phyloP scores from a whole-genome alignment of 2,797 vertebrate genomes.

The Rousettus madagascariensis region DNA sequence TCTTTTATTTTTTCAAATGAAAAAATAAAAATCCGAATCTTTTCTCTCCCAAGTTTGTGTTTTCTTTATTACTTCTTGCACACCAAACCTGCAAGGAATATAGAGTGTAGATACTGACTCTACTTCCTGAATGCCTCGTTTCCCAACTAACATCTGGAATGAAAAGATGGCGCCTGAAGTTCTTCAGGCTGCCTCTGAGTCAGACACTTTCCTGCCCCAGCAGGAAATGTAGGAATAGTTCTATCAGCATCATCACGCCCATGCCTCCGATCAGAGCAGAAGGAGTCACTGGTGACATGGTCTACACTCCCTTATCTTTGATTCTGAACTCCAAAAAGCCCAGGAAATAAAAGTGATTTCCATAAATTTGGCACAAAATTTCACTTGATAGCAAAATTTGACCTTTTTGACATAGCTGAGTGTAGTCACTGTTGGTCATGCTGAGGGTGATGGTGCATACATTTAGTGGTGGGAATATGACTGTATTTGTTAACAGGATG shows the following conservation, averaged over 20 bases:
- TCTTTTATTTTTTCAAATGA: background rate
- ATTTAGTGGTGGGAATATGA: background rate
- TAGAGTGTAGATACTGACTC: background rate
- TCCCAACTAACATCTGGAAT: background rate
- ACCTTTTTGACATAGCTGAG: background rate
- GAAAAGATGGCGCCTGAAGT: background rate
- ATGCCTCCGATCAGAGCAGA: background rate
- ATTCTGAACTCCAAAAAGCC: background rate
- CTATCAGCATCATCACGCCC: background rate
- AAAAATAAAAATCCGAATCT: background rate
- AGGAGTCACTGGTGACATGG: background rate
- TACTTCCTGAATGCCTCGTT: background rate
- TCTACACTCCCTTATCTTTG: background rate
- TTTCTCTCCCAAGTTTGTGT: conserved; percentile 25
- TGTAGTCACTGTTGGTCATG: background rate
- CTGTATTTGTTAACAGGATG: background rate
- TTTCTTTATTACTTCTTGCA: conserved; percentile 46
- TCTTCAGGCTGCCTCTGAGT: background rate
- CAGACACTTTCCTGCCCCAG: background rate
- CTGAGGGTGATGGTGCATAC: background rate
- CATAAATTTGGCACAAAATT: background rate
- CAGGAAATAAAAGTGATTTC: background rate
- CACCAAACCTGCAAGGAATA: background rate
- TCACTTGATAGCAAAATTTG: background rate
- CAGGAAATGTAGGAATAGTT: background rate